Percentiles rank a stretch among this genome's conserved stretches.
These are phyloP conservation scores for Nemapogon koenigi DNA, from an alignment of 2,888 invertebrate genomes.

Conservation along the genomic window DNA sequence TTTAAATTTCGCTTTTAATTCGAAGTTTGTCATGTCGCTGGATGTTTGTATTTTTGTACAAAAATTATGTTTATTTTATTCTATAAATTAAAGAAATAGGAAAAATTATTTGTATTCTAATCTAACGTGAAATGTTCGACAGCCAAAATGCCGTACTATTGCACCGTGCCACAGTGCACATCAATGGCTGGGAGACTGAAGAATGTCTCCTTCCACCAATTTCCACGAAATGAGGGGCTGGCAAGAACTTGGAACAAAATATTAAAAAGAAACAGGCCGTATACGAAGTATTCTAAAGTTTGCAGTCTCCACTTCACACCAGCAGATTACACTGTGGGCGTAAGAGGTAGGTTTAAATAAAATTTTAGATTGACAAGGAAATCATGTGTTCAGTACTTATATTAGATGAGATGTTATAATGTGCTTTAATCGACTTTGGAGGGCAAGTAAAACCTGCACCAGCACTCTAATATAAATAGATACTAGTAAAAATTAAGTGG, in stretches of 20 bases:
- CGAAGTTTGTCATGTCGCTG: too few species aligned
- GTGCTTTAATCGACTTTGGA: background rate
- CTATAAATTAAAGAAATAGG: too few species aligned
- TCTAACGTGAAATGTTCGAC: background rate
- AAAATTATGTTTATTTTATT: too few species aligned
- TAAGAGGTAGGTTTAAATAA: conserved; percentile 23
- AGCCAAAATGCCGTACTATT: conserved; percentile 57
- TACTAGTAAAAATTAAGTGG: too few species aligned
- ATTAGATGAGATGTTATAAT: background rate
- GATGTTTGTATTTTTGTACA: too few species aligned
- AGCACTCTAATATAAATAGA: too few species aligned
- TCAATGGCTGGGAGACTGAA: conserved; percentile 59
- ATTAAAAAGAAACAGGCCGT: conserved; percentile 53
- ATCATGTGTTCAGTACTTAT: background rate
- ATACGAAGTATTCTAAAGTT: conserved; percentile 59
- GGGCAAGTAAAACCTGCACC: background rate
- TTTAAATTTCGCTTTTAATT: too few species aligned
- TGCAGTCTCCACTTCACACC: conserved; percentile 55
- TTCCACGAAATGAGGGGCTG: conserved; percentile 47
- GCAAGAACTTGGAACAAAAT: conserved; percentile 53
- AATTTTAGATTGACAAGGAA: background rate
- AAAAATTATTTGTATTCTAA: background rate
- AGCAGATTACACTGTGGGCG: conserved; percentile 53
- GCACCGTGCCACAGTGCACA: conserved; percentile 57
- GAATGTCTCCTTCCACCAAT: conserved; percentile 57